phyloP scores from a whole-genome alignment of 2,113 vertebrate genomes.

The Stomatorhinus ivindoensis region DNA sequence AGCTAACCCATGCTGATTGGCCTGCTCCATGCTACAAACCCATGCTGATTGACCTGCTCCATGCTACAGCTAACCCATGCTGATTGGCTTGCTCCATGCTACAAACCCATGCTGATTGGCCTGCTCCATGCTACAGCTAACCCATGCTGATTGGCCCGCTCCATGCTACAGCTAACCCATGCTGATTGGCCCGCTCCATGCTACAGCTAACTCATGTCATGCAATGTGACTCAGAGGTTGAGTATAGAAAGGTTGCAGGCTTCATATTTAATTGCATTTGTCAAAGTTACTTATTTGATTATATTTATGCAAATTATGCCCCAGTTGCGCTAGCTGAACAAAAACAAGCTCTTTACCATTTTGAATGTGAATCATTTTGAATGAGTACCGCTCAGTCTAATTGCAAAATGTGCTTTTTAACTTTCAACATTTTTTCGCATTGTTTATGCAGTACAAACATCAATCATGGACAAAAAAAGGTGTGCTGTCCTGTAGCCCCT shows the following conservation, averaged over 20 bases:
- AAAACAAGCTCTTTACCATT: not conserved
- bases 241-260: not conserved
- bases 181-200: not conserved
- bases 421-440: constrained; percentile 25
- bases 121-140: not conserved
- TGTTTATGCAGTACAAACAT: constrained; percentile 30
- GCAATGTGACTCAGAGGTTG: not conserved
- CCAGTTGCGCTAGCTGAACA: constrained; percentile 10
- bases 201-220: not conserved
- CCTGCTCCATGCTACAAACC: no score
- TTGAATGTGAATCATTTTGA: constrained; percentile 12
- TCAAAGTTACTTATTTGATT: constrained; percentile 21
- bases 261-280: constrained; percentile 2
- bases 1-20: not conserved
- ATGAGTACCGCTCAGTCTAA: constrained; percentile 31
- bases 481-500: constrained; percentile 26
- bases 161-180: not conserved
- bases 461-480: constrained; percentile 31
- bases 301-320: constrained; percentile 19
- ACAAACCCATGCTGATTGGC: not conserved
- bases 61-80: not conserved
- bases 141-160: not conserved
- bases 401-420: constrained; percentile 35
- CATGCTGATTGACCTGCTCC: no score
- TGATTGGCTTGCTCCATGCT: not conserved